These are phyloP conservation scores for Notothenia coriiceps DNA, from an alignment of 2,113 vertebrate genomes.

Conservation along the genomic window DNA sequence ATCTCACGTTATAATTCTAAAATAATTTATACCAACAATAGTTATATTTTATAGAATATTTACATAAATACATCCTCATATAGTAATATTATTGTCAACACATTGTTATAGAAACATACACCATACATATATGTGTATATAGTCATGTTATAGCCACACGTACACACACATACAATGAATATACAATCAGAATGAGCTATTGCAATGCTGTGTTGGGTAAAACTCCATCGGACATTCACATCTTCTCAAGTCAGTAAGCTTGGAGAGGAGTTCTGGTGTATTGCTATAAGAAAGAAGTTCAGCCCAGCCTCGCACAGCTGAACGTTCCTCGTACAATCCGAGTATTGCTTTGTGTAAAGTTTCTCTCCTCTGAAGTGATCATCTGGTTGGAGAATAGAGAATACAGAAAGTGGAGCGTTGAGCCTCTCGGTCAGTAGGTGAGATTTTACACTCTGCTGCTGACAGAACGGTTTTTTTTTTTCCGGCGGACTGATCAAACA, in stretches of 20 bases:
- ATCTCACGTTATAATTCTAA: slow-evolving; percentile 86
- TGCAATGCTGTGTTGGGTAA: slow-evolving; percentile 81
- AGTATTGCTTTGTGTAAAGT: slow-evolving; percentile 84
- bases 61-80: slow-evolving; percentile 85
- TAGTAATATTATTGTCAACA: slow-evolving; percentile 80
- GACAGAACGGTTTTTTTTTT: slow-evolving; percentile 7
- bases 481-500: slow-evolving; percentile 28
- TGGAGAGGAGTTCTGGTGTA: slow-evolving; percentile 83
- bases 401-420: slow-evolving; percentile 48
- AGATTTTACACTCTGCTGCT: slow-evolving; percentile 13
- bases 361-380: slow-evolving; percentile 53
- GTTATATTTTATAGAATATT: slow-evolving; percentile 84
- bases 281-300: slow-evolving; percentile 84
- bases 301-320: slow-evolving; percentile 62
- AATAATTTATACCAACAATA: slow-evolving; percentile 88
- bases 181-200: slow-evolving; percentile 86
- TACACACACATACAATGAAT: slow-evolving; percentile 79
- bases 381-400: slow-evolving; percentile 46
- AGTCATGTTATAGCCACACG: slow-evolving; percentile 82
- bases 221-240: slow-evolving; percentile 84
- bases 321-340: slow-evolving; percentile 68
- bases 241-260: slow-evolving; percentile 81
- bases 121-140: slow-evolving; percentile 84
- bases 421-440: slow-evolving; percentile 44
- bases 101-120: slow-evolving; percentile 81